Evolutionary conservation across 2,888 invertebrate species (phyloP).

Genomic region (Drosophila pseudotalamancana): DNA sequence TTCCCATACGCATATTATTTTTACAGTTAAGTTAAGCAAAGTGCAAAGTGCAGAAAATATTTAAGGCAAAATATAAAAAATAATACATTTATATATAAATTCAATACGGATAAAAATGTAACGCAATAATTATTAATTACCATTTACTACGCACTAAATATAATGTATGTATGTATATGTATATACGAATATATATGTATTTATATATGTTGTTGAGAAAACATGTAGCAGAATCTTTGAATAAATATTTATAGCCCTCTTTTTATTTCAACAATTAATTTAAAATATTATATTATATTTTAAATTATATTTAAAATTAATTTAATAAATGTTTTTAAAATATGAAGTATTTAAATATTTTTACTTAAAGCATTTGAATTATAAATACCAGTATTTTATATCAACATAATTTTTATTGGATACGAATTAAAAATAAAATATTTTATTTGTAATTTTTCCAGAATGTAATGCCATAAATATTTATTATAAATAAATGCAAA

Average conservation of each 20-base stretch:
- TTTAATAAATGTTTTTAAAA: background rate
- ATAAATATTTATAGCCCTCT: background rate
- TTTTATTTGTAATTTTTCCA: too few species aligned
- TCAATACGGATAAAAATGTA: slow-evolving; percentile 13
- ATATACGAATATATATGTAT: too few species aligned
- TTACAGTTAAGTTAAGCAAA: background rate
- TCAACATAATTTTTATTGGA: too few species aligned
- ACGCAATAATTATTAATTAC: slow-evolving; percentile 14
- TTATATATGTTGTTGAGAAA: background rate
- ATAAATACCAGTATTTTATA: too few species aligned
- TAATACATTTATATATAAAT: background rate
- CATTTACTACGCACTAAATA: slow-evolving; percentile 15
- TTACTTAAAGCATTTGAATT: too few species aligned
- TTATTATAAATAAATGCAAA: too few species aligned
- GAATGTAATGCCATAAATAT: too few species aligned
- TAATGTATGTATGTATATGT: background rate
- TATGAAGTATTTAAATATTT: background rate
- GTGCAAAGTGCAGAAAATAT: background rate
- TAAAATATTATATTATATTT: background rate
- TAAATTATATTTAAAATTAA: background rate
- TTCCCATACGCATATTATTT: slow-evolving; percentile 1
- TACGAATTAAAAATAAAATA: too few species aligned
- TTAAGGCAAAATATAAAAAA: background rate
- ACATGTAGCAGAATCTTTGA: too few species aligned
- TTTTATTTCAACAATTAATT: too few species aligned